A percentile compares a stretch with the other conserved stretches of the same genome.
These are phyloP conservation scores for Tetragonula clypearis DNA, from an alignment of 1,140 invertebrate species.

Conservation along the genomic window DNA sequence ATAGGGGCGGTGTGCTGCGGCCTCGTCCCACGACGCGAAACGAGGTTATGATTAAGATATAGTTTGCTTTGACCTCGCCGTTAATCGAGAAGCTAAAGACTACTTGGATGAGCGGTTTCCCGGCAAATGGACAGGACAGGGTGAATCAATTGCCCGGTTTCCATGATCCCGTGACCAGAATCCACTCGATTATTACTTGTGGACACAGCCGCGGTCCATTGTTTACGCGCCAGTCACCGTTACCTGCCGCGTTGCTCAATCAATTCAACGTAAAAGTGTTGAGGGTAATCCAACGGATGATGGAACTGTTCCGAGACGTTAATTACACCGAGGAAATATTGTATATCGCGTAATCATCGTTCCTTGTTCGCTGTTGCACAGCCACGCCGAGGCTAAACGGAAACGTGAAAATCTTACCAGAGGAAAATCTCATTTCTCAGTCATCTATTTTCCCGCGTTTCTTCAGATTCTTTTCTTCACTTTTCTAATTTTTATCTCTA, in stretches of 20 bases:
- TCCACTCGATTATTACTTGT: slow-evolving; percentile 35
- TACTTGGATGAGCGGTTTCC: slow-evolving; percentile 11
- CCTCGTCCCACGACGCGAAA: background rate
- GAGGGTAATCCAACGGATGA: background rate
- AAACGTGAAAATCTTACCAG: too few relatives aligned
- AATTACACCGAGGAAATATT: background rate
- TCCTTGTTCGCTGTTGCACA: background rate
- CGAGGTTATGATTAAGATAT: background rate
- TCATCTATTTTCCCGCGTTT: background rate
- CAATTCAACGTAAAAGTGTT: slow-evolving; percentile 7
- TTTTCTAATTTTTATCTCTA: background rate
- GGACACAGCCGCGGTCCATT: slow-evolving; percentile 5
- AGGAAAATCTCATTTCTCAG: background rate
- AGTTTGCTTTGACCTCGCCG: background rate
- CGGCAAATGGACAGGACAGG: slow-evolving; percentile 9
- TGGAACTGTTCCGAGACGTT: slow-evolving; percentile 4
- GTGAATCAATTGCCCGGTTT: slow-evolving; percentile 21
- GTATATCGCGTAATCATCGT: background rate
- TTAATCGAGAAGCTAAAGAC: slow-evolving; percentile 21
- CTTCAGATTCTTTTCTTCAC: background rate
- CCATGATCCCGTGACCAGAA: background rate
- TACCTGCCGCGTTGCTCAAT: background rate
- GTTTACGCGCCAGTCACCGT: slow-evolving; percentile 2
- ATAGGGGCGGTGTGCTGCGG: background rate
- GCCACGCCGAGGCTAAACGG: too few relatives aligned